Conservation (phyloP, 2,797 vertebrate species). For the Chaenodraco wilsoni region DNA sequence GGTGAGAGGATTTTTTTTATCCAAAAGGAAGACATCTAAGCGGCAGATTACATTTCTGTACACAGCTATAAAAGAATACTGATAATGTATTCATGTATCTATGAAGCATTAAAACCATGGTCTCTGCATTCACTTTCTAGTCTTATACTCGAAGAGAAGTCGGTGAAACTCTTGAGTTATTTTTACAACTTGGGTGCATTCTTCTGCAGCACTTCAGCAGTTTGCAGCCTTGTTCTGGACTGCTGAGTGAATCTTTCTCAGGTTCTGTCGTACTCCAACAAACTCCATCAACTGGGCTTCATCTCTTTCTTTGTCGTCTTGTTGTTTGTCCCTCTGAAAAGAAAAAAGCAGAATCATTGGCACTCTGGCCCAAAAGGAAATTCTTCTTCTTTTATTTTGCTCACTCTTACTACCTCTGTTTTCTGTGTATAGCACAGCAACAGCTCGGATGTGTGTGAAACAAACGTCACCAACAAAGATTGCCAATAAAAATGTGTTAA, state of each 20-base stretch:
- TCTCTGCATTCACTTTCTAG: background rate
- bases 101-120: background rate
- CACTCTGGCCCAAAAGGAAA: background rate
- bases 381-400: too few species aligned
- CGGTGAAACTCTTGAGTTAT: background rate
- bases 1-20: too few species aligned
- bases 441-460: too few species aligned
- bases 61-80: constrained; percentile 18
- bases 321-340: constrained; percentile 71
- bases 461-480: too few species aligned
- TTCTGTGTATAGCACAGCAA: too few species aligned
- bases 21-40: background rate
- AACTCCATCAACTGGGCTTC: constrained; percentile 79
- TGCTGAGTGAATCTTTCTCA: constrained; percentile 79
- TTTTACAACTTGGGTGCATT: background rate
- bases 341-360: constrained; percentile 1
- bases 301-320: constrained; percentile 60
- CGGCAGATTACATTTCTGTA: background rate
- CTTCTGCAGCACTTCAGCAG: constrained; percentile 25
- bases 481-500: too few species aligned
- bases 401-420: too few species aligned
- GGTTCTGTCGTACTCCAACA: constrained; percentile 78
- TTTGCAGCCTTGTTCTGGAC: constrained; percentile 65
- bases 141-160: background rate
- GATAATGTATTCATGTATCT: too few species aligned